Base-by-base conservation (phyloP, 2,888 invertebrate species). In the Rhabditoides inermis region DNA sequence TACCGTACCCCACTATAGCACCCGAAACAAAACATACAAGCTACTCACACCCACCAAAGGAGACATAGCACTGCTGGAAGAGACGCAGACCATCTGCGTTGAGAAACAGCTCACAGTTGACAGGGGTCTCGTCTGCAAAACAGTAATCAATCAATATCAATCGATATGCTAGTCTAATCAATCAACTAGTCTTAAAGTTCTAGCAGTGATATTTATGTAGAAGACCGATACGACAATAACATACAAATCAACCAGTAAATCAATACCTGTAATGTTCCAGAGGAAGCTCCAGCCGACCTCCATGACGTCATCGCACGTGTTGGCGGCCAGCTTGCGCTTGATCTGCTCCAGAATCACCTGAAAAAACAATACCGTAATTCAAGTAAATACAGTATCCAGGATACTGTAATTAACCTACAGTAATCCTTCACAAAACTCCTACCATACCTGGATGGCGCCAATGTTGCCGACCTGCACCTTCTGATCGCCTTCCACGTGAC, bases 221-320 rank as follows among this genome's bases (percentile, higher is more conserved):
- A n/a, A n/a, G n/a, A n/a, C n/a, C n/a, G n/a, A n/a, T n/a, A n/a
- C n/a, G n/a, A n/a, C n/a, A n/a, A n/a, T n/a, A n/a, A n/a, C n/a
- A n/a, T n/a, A n/a, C n/a, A n/a, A n/a, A n/a, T n/a, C n/a, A n/a
- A n/a, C n/a, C n/a, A n/a, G n/a, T n/a, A n/a, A n/a, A n/a, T n/a
- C n/a, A n/a, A 32, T 44, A 79, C 79, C 79, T 60, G 81, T 81
- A 26, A 82, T 78, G 79, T 94, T 95, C 94, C 94, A 95, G 87
- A 95, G 88, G n/a, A 91, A 90, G 53, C 91, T 91, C 95, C 95
- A 95, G 3, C 92, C 90, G 18, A 91, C 90, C 80, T 94, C 92
- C 80, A 95, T 83, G 20, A 92, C 89, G 78, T 95, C 94, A 78
- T 95, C 94, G 76, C 90, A 91, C 37, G 86, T 80, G 53, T 83